phyloP scores from a whole-genome alignment of 2,797 vertebrate species.

The Austrolebias charrua region DNA sequence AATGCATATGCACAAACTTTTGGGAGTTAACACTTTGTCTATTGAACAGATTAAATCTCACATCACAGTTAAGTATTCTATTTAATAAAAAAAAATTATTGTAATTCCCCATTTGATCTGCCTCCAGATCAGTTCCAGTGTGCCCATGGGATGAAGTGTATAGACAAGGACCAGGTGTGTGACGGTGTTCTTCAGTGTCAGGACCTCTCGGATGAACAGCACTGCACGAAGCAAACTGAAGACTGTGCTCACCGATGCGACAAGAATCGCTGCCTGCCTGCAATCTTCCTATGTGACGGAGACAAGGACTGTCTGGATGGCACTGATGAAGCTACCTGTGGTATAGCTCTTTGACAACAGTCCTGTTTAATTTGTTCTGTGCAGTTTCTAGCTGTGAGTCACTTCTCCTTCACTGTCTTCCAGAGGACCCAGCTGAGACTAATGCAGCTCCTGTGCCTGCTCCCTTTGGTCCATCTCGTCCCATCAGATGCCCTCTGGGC shows the following conservation, averaged over 20 bases:
- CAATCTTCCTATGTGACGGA: slow-evolving; percentile 82
- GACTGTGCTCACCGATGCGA: slow-evolving; percentile 80
- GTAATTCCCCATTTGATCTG: not conserved
- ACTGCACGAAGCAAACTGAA: slow-evolving; percentile 65
- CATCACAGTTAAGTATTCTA: no score
- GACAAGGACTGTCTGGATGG: slow-evolving; percentile 81
- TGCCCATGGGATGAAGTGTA: slow-evolving; percentile 70
- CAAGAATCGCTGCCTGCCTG: slow-evolving; percentile 76
- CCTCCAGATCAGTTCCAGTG: slow-evolving; percentile 83
- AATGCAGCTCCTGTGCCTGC: not conserved
- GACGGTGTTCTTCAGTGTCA: slow-evolving; percentile 82
- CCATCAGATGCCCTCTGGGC: slow-evolving; percentile 61
- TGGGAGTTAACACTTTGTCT: no score
- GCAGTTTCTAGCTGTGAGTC: not conserved
- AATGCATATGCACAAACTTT: no score
- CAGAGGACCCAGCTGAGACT: slow-evolving; percentile 33
- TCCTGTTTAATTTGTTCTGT: not conserved
- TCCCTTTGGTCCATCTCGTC: slow-evolving; percentile 45
- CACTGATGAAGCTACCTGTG: slow-evolving; percentile 80
- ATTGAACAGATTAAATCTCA: no score
- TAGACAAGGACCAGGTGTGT: slow-evolving; percentile 73
- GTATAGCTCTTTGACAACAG: slow-evolving; percentile 56
- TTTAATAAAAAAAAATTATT: no score
- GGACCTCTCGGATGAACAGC: slow-evolving; percentile 83
- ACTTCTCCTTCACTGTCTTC: not conserved